These are phyloP conservation scores for Zingel zingel DNA, from an alignment of 2,113 vertebrate species.

Conservation along the genomic window DNA sequence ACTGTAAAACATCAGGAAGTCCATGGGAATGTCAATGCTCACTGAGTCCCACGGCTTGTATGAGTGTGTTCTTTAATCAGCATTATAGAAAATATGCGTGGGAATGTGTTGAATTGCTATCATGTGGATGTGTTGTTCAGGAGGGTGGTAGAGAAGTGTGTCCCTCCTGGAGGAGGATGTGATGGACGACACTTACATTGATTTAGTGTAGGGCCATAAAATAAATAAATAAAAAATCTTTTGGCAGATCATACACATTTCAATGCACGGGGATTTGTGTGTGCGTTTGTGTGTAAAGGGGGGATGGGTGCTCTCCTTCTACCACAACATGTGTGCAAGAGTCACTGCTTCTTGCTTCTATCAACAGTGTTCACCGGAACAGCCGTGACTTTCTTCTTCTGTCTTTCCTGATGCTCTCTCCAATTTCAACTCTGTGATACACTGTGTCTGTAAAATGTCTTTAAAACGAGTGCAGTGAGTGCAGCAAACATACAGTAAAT, in stretches of 20 bases:
- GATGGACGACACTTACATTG: background rate
- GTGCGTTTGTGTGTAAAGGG: background rate
- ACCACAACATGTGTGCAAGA: background rate
- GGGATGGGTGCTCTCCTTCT: background rate
- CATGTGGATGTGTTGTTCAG: background rate
- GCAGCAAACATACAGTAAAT: no score
- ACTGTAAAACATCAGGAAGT: background rate
- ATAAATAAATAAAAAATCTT: no score
- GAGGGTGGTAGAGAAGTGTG: background rate
- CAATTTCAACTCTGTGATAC: background rate
- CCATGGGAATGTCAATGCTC: background rate
- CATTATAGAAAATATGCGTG: background rate
- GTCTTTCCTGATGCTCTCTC: background rate
- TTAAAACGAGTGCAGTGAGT: no score
- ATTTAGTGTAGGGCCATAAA: background rate
- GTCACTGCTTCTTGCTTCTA: background rate
- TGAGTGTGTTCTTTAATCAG: background rate
- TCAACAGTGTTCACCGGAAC: background rate
- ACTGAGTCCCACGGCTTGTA: background rate
- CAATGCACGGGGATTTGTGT: background rate
- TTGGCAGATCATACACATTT: background rate
- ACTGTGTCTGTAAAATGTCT: no score
- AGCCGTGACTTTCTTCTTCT: background rate
- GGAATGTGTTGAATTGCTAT: no score
- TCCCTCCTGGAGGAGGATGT: background rate